Conservation (phyloP, 2,888 invertebrate species). For the Apodemia duryi region DNA sequence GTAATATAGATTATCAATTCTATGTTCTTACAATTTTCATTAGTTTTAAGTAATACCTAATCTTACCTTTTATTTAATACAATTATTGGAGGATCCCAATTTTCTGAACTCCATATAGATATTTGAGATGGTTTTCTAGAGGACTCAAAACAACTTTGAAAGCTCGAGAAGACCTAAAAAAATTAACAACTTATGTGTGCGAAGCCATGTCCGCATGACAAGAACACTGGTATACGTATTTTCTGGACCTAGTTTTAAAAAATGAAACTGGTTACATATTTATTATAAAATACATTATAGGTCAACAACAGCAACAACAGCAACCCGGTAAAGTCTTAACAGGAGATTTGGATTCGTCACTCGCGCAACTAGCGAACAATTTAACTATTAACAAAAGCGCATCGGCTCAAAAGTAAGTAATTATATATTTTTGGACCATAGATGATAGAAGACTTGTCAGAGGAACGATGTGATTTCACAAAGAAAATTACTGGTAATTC, state of each 20-base stretch:
- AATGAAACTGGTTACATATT: not conserved
- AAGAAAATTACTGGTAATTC: too few relatives aligned
- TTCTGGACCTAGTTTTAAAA: not conserved
- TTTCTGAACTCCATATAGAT: too few relatives aligned
- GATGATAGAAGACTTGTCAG: conserved; percentile 30
- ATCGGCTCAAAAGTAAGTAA: conserved; percentile 84
- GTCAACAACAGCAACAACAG: conserved; percentile 52
- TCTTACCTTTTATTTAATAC: too few relatives aligned
- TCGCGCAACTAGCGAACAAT: conserved; percentile 96
- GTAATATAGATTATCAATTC: too few relatives aligned
- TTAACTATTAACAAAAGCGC: conserved; percentile 90
- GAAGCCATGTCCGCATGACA: not conserved
- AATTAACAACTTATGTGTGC: not conserved
- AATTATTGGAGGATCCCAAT: too few relatives aligned
- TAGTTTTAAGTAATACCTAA: too few relatives aligned
- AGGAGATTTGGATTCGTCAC: conserved; percentile 95
- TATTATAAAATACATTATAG: conserved; percentile 39
- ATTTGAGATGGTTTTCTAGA: too few relatives aligned
- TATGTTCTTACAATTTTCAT: too few relatives aligned
- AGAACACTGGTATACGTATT: not conserved
- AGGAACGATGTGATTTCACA: not conserved
- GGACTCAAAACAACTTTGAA: too few relatives aligned
- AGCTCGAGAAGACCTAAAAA: not conserved
- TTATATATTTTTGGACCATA: conserved; percentile 29
- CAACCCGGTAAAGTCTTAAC: conserved; percentile 88